Base-by-base conservation (phyloP, 2,797 vertebrate species). In the Apogon talboti region DNA sequence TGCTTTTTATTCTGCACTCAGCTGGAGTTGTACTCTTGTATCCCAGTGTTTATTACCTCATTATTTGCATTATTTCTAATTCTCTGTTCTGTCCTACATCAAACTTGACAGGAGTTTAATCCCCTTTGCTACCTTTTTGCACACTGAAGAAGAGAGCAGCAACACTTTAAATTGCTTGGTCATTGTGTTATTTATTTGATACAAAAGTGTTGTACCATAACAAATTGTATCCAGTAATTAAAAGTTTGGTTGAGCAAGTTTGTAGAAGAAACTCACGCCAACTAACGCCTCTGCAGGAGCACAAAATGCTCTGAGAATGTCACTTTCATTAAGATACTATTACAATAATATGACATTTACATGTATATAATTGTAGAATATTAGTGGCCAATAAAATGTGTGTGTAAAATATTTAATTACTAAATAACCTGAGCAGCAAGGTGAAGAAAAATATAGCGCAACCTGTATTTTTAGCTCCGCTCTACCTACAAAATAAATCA, bases 31-130 rank as follows among this genome's bases (percentile, higher is more conserved):
- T 64, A 30, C 37, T 19, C 57, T 61, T 58, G 41, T 30, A 2
- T 42, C 52, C 12, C 6, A 8, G 3, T 63, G 47, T 59, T 78
- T 62, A 53, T 53, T 54, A 52, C 11, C 55, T 79, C 45, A 76
- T 88, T 80, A 83, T 74, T 30, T 59, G 49, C 54, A 81, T 85
- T 84, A 75, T 74, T 77, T 53, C 52, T 56, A 52, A 48, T 56
- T 15, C 15, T 48, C 21, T 45, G 4, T 6, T 24, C 33, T 21
- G 3, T 43, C 49, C n/a, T 24, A 28, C 45, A 28, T 48, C 68
- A 54, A 63, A 80, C 6, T 3, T 7, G 1, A 67, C 64, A 42
- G 11, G 53, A 72, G 54, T 72, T 63, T 14, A 66, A 52, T 77
- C 15, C 8, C 35, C 43, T 3, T 3, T 40, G 59, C 47, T 56